Evolutionary conservation across 2,888 invertebrate species (phyloP), one percentile per base, ranked within the genome.

Genomic region (Lepidocyrtinus sp.): DNA sequence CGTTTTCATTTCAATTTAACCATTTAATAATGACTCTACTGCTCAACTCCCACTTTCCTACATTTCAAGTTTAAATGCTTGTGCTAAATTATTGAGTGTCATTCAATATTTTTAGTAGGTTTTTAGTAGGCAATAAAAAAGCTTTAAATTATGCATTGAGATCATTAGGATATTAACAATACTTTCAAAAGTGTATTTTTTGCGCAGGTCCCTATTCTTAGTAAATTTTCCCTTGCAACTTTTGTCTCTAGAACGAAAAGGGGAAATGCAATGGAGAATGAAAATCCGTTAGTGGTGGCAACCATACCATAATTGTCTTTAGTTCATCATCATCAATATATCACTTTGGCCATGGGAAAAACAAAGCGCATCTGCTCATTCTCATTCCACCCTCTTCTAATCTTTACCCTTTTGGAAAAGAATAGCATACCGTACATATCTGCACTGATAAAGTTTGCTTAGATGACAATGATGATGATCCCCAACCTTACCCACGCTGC

Each of bases 311-410:
- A 68, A 21, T 27, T 15, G 24, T 59, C 67, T 50, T 65, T 65
- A 64, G 25, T 26, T 73, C 73, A 72, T 70, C 63, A 24, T 61
- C 59, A 72, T 67, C 59, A 65, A 77, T 72, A 72, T 67, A 72
- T 77, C 77, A 72, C 77, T 77, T 77, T 77, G 70, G 77, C 77
- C 67, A 77, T 72, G 77, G 72, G 72, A 72, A 77, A 36, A 72
- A 72, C 77, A 72, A 77, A 71, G 26, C 70, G 76, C 77, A 77
- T 61, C 65, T 77, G 77, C 72, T 77, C 72, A 63, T 71, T n/a
- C n/a, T n/a, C n/a, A n/a, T 59, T 25, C 45, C 50, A 27, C 62
- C 21, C 19, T 19, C 46, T 61, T 36, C 61, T 17, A 22, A 19
- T n/a, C 72, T 72, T 72, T 50, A 24, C 50, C 63, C 50, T 62